Percentiles rank a stretch among this genome's conserved stretches.
These are phyloP conservation scores for Nilaparvata lugens DNA, from an alignment of 1,140 invertebrate genomes.

Conservation along the genomic window DNA sequence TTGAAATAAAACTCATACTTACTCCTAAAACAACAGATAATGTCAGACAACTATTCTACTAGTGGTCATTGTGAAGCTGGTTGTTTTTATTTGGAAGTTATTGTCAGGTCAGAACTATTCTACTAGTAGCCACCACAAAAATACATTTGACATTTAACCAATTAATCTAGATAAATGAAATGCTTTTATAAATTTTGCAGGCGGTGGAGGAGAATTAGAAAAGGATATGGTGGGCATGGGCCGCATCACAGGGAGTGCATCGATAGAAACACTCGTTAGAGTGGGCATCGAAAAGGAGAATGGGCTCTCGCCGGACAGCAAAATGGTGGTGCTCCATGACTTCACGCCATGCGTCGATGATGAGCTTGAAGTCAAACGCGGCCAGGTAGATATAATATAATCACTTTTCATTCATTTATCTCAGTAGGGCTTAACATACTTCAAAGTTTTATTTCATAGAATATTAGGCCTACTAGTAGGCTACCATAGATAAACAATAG, in stretches of 20 bases:
- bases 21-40: too few relatives aligned
- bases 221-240: conserved; percentile 68
- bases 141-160: conserved; percentile 7
- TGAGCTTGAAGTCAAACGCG: conserved; percentile 72
- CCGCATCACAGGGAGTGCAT: conserved; percentile 87
- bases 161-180: neutral
- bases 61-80: neutral
- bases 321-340: conserved; percentile 92
- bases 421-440: too few relatives aligned
- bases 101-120: conserved; percentile 14
- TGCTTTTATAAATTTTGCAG: conserved; percentile 29
- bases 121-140: conserved; percentile 26
- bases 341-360: conserved; percentile 92
- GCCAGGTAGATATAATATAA: conserved; percentile 38
- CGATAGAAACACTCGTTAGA: conserved; percentile 86
- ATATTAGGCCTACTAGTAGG: too few relatives aligned
- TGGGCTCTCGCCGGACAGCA: conserved; percentile 80
- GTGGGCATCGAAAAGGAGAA: conserved; percentile 93
- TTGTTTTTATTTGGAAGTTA: conserved; percentile 1
- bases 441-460: too few relatives aligned
- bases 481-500: too few relatives aligned
- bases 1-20: too few relatives aligned
- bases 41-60: too few relatives aligned
- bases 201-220: conserved; percentile 55
- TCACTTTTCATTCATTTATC: too few relatives aligned